phyloP scores from a whole-genome alignment of 1,140 invertebrate species.

The Drosophila murphyi region DNA sequence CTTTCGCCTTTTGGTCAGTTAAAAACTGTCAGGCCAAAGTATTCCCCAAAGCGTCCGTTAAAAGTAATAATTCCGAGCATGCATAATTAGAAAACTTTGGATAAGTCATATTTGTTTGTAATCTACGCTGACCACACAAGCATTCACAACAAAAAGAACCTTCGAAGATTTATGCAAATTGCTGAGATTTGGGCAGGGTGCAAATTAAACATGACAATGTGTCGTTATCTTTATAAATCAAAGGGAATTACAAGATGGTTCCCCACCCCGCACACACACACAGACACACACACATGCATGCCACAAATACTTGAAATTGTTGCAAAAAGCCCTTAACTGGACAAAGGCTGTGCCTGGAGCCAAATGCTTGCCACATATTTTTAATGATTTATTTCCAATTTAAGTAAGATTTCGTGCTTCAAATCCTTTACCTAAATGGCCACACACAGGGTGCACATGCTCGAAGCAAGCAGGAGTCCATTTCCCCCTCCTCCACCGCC shows the following conservation, averaged over 20 bases:
- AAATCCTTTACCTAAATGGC: slow-evolving; percentile 64
- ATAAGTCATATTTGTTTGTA: slow-evolving; percentile 67
- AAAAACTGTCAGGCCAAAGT: slow-evolving; percentile 59
- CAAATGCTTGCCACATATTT: slow-evolving; percentile 48
- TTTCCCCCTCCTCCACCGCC: background rate
- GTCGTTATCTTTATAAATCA: slow-evolving; percentile 81
- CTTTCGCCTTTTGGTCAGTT: slow-evolving; percentile 68
- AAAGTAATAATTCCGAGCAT: slow-evolving; percentile 50
- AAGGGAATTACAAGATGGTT: slow-evolving; percentile 72
- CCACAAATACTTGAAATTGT: slow-evolving; percentile 64
- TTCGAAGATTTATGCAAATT: slow-evolving; percentile 63
- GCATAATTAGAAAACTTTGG: slow-evolving; percentile 64
- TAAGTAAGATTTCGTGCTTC: slow-evolving; percentile 74
- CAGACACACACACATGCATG: slow-evolving; percentile 33
- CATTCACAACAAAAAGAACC: slow-evolving; percentile 2
- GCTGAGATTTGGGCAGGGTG: slow-evolving; percentile 21
- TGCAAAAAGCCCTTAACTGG: slow-evolving; percentile 56
- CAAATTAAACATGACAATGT: slow-evolving; percentile 79
- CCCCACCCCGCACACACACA: slow-evolving; percentile 11
- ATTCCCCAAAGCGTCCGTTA: slow-evolving; percentile 5
- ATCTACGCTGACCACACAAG: slow-evolving; percentile 44
- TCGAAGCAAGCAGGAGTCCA: slow-evolving; percentile 32
- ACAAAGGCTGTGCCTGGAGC: slow-evolving; percentile 17
- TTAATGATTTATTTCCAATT: slow-evolving; percentile 84
- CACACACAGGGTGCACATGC: slow-evolving; percentile 45